Evolutionary conservation across 2,797 vertebrate species (phyloP).

Genomic region (Pelodytes ibericus): DNA sequence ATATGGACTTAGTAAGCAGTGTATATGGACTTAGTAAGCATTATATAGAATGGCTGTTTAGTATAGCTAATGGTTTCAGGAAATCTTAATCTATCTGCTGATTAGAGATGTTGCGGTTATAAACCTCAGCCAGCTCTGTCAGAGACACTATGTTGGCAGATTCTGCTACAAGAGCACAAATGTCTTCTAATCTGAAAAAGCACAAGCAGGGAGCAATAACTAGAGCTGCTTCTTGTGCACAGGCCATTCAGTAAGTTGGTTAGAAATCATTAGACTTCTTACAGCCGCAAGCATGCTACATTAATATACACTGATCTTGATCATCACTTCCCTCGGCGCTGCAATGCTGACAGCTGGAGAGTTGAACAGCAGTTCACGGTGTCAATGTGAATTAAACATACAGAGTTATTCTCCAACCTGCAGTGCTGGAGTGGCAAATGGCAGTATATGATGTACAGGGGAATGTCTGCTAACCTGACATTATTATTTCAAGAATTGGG

Average conservation of each 20-base stretch:
- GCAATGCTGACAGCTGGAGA: constrained; percentile 31
- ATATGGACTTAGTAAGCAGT: too few species aligned
- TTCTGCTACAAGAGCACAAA: neutral
- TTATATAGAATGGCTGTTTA: too few species aligned
- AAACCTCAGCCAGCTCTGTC: too few species aligned
- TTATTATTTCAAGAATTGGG: neutral
- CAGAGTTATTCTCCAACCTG: neutral
- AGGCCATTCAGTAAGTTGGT: neutral
- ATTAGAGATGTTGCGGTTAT: too few species aligned
- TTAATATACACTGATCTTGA: constrained; percentile 29
- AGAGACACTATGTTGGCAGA: too few species aligned
- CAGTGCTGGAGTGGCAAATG: neutral
- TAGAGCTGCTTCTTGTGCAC: neutral
- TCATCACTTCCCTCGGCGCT: constrained; percentile 2
- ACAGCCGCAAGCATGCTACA: neutral
- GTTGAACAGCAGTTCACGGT: constrained; percentile 48
- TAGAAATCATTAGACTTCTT: constrained; percentile 8
- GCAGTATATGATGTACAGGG: neutral
- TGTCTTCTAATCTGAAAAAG: neutral
- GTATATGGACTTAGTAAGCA: too few species aligned
- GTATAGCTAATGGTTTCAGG: too few species aligned
- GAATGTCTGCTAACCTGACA: neutral
- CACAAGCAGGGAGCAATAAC: neutral
- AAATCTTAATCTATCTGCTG: too few species aligned
- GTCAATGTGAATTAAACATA: constrained; percentile 23